Conservation (phyloP, 2,797 vertebrate genomes). For the Pampus argenteus region DNA sequence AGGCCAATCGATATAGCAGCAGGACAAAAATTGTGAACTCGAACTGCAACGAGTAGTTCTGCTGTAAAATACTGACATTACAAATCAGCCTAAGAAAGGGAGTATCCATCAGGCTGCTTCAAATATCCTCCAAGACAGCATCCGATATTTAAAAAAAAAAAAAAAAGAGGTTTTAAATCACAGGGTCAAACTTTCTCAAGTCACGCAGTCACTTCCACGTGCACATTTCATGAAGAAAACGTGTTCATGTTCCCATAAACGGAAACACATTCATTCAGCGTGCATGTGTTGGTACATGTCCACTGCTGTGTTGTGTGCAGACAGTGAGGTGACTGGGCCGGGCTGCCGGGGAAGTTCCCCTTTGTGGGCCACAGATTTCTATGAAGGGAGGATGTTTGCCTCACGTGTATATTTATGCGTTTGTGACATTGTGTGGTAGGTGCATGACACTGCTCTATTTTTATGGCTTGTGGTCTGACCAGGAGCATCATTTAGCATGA, state of each 20-base stretch:
- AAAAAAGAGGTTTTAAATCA: slow-evolving; percentile 14
- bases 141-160: neutral
- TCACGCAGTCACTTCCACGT: neutral
- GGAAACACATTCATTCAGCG: neutral
- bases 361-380: slow-evolving; percentile 63
- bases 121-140: neutral
- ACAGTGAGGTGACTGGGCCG: slow-evolving; percentile 55
- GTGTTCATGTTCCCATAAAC: neutral
- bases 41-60: too few relatives aligned
- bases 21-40: neutral
- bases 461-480: slow-evolving; percentile 55
- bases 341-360: slow-evolving; percentile 70
- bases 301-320: slow-evolving; percentile 25
- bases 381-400: slow-evolving; percentile 65
- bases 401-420: slow-evolving; percentile 6
- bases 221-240: slow-evolving; percentile 10
- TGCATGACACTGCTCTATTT: slow-evolving; percentile 52
- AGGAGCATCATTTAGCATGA: slow-evolving; percentile 43
- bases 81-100: neutral
- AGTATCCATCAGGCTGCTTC: neutral
- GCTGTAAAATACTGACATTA: too few relatives aligned
- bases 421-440: slow-evolving; percentile 27
- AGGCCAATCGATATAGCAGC: neutral
- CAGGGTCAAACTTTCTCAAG: too few relatives aligned
- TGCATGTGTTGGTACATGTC: slow-evolving; percentile 33